Percentiles rank a stretch among this genome's conserved stretches.
Evolutionary conservation across 2,888 invertebrate genomes (phyloP).

Genomic region (Leucoma salicis): DNA sequence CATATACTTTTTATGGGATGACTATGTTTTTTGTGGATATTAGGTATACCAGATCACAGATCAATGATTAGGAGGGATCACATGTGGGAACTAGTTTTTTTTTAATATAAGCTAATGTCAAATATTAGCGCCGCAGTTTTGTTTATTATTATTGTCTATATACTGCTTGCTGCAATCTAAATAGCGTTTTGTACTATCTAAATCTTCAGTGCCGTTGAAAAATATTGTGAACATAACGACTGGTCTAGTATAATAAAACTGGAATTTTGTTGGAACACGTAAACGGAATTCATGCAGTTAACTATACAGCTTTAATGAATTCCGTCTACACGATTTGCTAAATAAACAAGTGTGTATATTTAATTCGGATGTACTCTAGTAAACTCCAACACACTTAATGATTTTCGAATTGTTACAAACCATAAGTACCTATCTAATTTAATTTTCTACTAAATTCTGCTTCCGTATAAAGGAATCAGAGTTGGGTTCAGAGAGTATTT

Average conservation of each 20-base stretch:
- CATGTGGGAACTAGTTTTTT: too few relatives aligned
- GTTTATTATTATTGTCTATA: constrained; percentile 16
- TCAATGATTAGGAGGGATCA: too few relatives aligned
- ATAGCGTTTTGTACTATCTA: neutral
- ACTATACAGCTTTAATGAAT: constrained; percentile 1
- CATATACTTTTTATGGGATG: too few relatives aligned
- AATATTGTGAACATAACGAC: neutral
- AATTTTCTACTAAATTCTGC: too few relatives aligned
- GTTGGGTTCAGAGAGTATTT: too few relatives aligned
- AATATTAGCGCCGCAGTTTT: constrained; percentile 12
- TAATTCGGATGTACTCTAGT: neutral
- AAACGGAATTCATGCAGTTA: neutral
- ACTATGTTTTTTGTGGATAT: too few relatives aligned
- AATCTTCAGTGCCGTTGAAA: neutral
- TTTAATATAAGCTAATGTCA: too few relatives aligned
- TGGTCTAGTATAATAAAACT: neutral
- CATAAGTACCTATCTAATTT: too few relatives aligned
- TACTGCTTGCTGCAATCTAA: neutral
- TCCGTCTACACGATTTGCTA: constrained; percentile 1
- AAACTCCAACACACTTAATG: neutral
- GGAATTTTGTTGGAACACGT: neutral
- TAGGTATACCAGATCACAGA: too few relatives aligned
- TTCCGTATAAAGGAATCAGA: too few relatives aligned
- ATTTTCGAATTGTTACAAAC: neutral
- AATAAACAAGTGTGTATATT: constrained; percentile 1